Evolutionary conservation across 2,888 invertebrate genomes (phyloP).

Genomic region (Pammene fasciana): DNA sequence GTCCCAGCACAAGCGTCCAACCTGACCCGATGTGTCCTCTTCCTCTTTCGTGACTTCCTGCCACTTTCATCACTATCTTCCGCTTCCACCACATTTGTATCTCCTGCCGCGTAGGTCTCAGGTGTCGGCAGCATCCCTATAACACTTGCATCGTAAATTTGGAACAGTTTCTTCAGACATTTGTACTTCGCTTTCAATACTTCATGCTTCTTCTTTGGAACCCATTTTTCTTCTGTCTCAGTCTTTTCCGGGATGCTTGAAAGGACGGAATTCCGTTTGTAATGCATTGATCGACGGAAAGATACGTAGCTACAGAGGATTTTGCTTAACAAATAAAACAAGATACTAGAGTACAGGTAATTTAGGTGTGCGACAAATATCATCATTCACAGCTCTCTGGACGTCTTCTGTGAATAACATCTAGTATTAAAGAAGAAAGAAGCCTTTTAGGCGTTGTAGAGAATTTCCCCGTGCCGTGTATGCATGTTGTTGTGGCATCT

Average conservation of each 20-base stretch:
- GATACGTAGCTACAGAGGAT: background rate
- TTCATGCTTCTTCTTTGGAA: slow-evolving; percentile 77
- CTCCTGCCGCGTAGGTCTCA: slow-evolving; percentile 36
- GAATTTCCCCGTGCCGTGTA: background rate
- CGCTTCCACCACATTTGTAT: slow-evolving; percentile 39
- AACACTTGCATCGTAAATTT: slow-evolving; percentile 74
- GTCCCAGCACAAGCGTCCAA: slow-evolving; percentile 70
- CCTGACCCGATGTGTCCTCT: slow-evolving; percentile 67
- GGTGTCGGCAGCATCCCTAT: slow-evolving; percentile 67
- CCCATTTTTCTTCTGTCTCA: slow-evolving; percentile 71
- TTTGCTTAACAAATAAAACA: slow-evolving; percentile 54
- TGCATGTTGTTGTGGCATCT: slow-evolving; percentile 15
- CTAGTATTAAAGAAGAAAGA: background rate
- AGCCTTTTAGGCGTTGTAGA: slow-evolving; percentile 12
- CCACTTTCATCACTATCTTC: slow-evolving; percentile 43
- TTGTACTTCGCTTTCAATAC: slow-evolving; percentile 77
- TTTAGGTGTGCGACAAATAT: slow-evolving; percentile 59
- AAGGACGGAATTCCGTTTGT: slow-evolving; percentile 53
- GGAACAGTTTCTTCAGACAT: slow-evolving; percentile 75
- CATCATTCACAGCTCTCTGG: slow-evolving; percentile 61
- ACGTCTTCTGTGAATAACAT: slow-evolving; percentile 48
- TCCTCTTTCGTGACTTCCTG: slow-evolving; percentile 46
- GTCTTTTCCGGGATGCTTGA: slow-evolving; percentile 67
- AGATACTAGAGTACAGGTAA: slow-evolving; percentile 63
- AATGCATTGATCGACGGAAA: slow-evolving; percentile 53